These are phyloP conservation scores for Anser brachyrhynchus DNA, from an alignment of 2,113 vertebrate genomes.

Conservation along the genomic window DNA sequence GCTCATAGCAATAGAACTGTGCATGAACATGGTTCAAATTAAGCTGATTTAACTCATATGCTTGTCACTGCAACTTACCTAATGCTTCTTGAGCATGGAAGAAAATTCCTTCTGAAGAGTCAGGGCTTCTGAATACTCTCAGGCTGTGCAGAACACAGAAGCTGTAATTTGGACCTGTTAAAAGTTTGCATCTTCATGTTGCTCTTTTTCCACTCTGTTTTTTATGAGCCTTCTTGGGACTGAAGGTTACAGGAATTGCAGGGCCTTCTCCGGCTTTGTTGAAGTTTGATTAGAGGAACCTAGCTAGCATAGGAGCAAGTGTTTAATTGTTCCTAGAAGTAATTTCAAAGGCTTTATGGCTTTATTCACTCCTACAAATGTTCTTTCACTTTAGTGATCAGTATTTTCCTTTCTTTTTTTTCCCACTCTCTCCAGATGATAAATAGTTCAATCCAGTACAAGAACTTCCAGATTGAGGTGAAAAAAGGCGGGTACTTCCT, in stretches of 20 bases:
- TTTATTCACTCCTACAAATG: neutral
- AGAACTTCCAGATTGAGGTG: conserved; percentile 96
- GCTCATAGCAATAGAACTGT: neutral
- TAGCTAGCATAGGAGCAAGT: neutral
- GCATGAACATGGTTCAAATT: neutral
- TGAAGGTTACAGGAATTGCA: neutral
- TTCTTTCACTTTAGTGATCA: neutral
- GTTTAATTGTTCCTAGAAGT: fast-evolving
- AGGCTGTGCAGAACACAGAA: neutral
- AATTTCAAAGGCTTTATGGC: neutral
- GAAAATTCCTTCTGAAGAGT: neutral
- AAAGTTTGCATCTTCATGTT: neutral
- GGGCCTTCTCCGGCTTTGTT: neutral
- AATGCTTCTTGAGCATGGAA: neutral
- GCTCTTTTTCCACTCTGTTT: neutral
- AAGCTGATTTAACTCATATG: neutral
- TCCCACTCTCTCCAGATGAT: neutral
- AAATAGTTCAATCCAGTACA: conserved; percentile 83
- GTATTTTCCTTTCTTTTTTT: neutral
- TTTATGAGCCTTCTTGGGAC: neutral
- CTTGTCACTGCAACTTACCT: neutral
- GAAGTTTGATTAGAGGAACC: neutral
- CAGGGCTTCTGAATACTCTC: neutral
- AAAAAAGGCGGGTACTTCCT: conserved; percentile 81
- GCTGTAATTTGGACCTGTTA: neutral